A percentile compares a stretch with the other conserved stretches of the same genome.
Evolutionary conservation across 1,140 invertebrate species (phyloP).

Genomic region (Cotesia typhae): DNA sequence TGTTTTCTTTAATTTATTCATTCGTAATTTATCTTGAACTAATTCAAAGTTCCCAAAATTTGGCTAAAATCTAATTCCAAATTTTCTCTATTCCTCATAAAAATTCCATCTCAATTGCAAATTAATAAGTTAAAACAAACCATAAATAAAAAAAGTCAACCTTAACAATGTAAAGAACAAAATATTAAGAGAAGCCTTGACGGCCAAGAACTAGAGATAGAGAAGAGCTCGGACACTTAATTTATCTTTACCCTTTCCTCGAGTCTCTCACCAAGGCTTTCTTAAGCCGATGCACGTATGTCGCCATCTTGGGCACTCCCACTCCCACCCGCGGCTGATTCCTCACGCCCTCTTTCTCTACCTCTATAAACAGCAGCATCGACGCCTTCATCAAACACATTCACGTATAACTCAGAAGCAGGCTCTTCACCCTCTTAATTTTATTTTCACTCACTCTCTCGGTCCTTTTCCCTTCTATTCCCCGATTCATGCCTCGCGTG

Average conservation of each 20-base stretch:
- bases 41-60: no score
- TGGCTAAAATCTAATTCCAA: no score
- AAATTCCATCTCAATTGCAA: no score
- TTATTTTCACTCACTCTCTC: no score
- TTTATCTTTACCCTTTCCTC: constrained; percentile 64
- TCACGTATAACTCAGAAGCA: constrained; percentile 26
- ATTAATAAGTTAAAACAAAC: not conserved
- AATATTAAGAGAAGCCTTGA: no score
- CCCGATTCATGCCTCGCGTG: no score
- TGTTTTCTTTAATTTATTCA: no score
- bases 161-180: constrained; percentile 16
- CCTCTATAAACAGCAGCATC: constrained; percentile 26
- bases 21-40: no score
- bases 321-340: constrained; percentile 44
- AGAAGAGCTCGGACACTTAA: constrained; percentile 58
- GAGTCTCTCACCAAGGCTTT: constrained; percentile 18
- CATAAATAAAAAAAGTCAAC: no score
- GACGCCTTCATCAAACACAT: constrained; percentile 29
- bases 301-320: constrained; percentile 61
- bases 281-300: constrained; percentile 36
- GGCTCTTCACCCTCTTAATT: no score
- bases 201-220: no score
- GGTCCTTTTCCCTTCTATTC: constrained; percentile 27
- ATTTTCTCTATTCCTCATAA: no score
- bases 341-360: constrained; percentile 45